Base-by-base conservation (phyloP, 2,888 invertebrate species). In the Chrysolina oricalcia region DNA sequence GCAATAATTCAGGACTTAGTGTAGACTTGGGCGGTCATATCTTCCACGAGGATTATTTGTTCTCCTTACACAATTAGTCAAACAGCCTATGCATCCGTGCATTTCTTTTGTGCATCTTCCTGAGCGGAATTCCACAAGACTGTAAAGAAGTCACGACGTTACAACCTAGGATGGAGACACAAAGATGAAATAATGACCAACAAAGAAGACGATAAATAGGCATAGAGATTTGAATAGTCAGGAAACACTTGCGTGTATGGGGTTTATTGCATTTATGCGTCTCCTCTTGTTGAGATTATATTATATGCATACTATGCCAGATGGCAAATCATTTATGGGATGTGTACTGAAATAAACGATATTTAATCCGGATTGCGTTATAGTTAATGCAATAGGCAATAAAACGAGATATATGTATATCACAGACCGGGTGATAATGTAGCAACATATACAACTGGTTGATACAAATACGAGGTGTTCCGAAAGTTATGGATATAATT, bases 351-450 rank as follows among this genome's bases (percentile, higher is more conserved):
- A 21, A 53, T 53, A 53, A 35, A 59, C 59, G 59, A 59, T 35
- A 59, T 59, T 59, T 59, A 59, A 59, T 59, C 59, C 59, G 59
- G 23, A 59, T 59, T 59, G 59, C 59, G 35, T 59, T 56, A 21
- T 15, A 56, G 23, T 56, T 59, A 27, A 59, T 59, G 59, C 59
- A 59, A 19, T 6, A 35, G 35, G 59, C 23, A 27, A 59, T 59
- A 59, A 59, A 35, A 27, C n/a, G 15, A 59, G 23, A 59, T 59
- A 35, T 35, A 50, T 50, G n/a, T 59, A 35, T 35, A n/a, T 59
- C n/a, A 59, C n/a, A 15, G 59, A 59, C 59, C 35, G 9, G 59
- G 27, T 59, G 59, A 59, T 59, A 59, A 59, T 11, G 15, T 11
- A 35, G 23, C n/a, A 27, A 59, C 59, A n/a, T 59, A 27, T 19